Percentiles rank a stretch among this genome's conserved stretches.
These are phyloP conservation scores for Ctenosaura bakeri DNA, from an alignment of 2,797 vertebrate species.

Conservation along the genomic window DNA sequence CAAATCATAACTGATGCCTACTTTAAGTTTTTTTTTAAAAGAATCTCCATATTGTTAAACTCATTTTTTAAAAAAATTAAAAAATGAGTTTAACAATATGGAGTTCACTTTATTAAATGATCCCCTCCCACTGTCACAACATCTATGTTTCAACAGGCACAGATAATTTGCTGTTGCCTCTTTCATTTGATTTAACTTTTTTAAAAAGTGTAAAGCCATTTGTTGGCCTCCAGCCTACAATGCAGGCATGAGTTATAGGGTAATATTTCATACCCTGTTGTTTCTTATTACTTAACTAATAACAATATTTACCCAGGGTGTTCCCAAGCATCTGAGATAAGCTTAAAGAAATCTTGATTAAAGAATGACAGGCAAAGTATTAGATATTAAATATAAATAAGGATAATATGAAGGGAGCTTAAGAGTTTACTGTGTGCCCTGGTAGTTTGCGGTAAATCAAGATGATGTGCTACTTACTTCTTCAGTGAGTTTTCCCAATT, in stretches of 20 bases:
- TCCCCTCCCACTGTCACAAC: conserved; percentile 34
- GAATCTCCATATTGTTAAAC: no score
- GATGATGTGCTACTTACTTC: conserved; percentile 70
- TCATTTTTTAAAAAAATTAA: no score
- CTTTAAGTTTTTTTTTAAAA: conserved; percentile 57
- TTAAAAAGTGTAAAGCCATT: conserved; percentile 72
- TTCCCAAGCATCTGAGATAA: conserved; percentile 72
- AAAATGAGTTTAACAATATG: conserved; percentile 68
- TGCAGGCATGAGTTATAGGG: conserved; percentile 72
- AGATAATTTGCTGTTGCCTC: conserved; percentile 71
- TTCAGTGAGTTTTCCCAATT: conserved; percentile 46
- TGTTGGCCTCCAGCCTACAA: conserved; percentile 75
- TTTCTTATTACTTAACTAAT: conserved; percentile 81
- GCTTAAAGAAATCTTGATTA: conserved; percentile 80
- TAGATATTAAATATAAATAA: conserved; percentile 81
- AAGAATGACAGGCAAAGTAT: conserved; percentile 78
- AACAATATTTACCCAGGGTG: conserved; percentile 79
- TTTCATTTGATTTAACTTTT: conserved; percentile 77
- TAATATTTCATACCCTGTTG: conserved; percentile 78
- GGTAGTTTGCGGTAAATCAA: conserved; percentile 76
- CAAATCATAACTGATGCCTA: conserved; percentile 53
- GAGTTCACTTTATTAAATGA: conserved; percentile 68
- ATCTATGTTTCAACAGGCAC: conserved; percentile 62
- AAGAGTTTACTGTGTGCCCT: conserved; percentile 74
- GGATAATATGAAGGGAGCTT: conserved; percentile 74